These are phyloP conservation scores for Rhynchonycteris naso DNA, from an alignment of 2,797 vertebrate genomes.

Conservation along the genomic window DNA sequence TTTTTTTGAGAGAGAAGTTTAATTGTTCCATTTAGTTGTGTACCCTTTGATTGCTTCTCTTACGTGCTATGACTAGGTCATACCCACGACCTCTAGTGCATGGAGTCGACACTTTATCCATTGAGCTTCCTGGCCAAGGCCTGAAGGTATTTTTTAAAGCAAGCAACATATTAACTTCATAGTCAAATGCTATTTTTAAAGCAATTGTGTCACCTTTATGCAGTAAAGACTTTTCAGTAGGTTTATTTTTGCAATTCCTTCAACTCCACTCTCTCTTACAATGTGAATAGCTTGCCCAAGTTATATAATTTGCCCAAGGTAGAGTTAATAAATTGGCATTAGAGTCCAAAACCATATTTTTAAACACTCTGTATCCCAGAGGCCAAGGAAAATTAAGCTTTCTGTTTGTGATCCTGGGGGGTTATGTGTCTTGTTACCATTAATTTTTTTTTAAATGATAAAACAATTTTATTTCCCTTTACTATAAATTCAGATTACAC, in stretches of 20 bases:
- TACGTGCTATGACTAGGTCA: no score
- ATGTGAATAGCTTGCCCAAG: not conserved
- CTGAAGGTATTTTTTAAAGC: not conserved
- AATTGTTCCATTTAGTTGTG: no score
- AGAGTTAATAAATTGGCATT: not conserved
- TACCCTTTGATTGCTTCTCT: no score
- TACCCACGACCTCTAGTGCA: no score
- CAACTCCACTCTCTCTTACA: not conserved
- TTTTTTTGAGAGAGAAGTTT: no score
- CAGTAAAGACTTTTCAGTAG: not conserved
- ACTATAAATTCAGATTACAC: not conserved
- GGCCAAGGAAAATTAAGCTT: not conserved
- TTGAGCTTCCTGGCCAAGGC: no score
- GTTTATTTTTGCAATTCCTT: not conserved
- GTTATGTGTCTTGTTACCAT: not conserved
- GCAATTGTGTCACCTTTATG: not conserved
- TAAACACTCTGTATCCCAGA: not conserved
- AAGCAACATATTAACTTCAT: not conserved
- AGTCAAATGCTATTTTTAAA: not conserved
- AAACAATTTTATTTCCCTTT: not conserved
- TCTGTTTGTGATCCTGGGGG: not conserved
- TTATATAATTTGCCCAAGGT: not conserved
- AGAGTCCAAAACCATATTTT: not conserved
- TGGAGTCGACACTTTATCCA: no score
- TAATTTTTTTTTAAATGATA: not conserved